Conservation (phyloP, 2,888 invertebrate species). For the Creontiades dilutus region DNA sequence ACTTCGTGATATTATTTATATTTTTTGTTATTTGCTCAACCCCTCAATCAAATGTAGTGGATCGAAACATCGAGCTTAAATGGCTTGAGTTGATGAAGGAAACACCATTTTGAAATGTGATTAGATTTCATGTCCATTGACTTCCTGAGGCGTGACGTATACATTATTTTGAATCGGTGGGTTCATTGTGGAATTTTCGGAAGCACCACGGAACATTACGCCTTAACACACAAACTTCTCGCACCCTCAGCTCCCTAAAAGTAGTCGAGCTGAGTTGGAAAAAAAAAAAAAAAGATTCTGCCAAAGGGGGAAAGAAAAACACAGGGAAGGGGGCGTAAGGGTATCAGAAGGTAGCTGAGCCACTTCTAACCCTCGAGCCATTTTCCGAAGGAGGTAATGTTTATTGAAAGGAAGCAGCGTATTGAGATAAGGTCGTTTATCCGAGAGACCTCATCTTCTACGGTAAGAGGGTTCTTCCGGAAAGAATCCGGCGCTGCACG, state of each 20-base stretch:
- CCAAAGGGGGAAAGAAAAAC: conserved; percentile 37
- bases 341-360: conserved; percentile 64
- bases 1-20: too few species aligned
- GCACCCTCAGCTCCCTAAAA: conserved; percentile 4
- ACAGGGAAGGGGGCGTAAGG: not conserved
- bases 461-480: conserved; percentile 48
- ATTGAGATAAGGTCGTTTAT: conserved; percentile 70
- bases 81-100: too few species aligned
- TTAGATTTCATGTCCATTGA: not conserved
- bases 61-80: too few species aligned
- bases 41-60: too few species aligned
- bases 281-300: conserved; percentile 9
- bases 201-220: conserved; percentile 7
- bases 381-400: conserved; percentile 67
- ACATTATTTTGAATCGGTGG: not conserved
- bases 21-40: too few species aligned
- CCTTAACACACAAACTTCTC: not conserved
- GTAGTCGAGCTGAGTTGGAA: conserved; percentile 10
- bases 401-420: conserved; percentile 69
- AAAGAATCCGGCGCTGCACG: conserved; percentile 2
- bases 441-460: conserved; percentile 58
- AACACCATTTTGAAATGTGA: not conserved
- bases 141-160: not conserved
- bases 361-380: conserved; percentile 61
- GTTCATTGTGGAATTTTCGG: not conserved